phyloP scores from a whole-genome alignment of 2,113 vertebrate genomes.

The Strigops habroptila region DNA sequence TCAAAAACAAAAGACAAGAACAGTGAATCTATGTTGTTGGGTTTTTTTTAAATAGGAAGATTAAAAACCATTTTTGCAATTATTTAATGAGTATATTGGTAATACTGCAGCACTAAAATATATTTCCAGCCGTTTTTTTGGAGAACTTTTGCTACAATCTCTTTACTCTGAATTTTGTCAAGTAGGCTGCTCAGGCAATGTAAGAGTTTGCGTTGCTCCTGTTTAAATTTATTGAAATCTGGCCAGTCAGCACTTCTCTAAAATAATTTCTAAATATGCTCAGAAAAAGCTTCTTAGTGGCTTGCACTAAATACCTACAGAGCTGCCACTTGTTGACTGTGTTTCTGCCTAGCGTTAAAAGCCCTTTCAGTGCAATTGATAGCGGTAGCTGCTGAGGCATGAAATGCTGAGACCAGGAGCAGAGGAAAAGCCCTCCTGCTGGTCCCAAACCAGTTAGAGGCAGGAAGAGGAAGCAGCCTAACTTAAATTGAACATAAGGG shows the following conservation, averaged over 20 bases:
- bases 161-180: not conserved
- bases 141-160: not conserved
- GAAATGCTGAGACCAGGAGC: not conserved
- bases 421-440: not conserved
- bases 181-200: not conserved
- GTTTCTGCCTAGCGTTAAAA: conserved; percentile 1
- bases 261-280: conserved; percentile 35
- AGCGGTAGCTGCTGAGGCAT: not conserved
- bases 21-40: not conserved
- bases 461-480: not conserved
- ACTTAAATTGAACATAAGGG: not conserved
- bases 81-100: not conserved
- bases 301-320: conserved; percentile 30
- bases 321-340: not conserved
- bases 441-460: not conserved
- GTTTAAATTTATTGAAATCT: conserved; percentile 45
- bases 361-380: not conserved
- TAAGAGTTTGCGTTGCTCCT: not conserved
- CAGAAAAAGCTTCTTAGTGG: conserved; percentile 38
- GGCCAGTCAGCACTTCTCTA: not conserved
- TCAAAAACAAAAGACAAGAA: not conserved
- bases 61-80: not conserved
- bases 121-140: not conserved
- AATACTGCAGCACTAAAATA: not conserved
- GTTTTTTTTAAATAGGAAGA: not conserved